Evolutionary conservation across 2,113 vertebrate species (phyloP).

Genomic region (Megalops atlanticus): DNA sequence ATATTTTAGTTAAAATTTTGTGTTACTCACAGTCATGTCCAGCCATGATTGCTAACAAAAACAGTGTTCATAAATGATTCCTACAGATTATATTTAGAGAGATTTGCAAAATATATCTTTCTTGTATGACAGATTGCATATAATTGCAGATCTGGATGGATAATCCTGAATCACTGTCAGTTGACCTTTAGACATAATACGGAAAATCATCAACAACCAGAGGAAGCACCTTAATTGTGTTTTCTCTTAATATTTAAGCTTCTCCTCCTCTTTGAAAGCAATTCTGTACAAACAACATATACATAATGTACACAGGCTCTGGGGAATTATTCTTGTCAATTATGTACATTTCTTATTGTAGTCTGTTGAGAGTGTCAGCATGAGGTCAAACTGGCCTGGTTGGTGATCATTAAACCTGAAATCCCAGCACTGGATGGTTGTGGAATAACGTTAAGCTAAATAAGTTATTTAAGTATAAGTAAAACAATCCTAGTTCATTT

Average conservation of each 20-base stretch:
- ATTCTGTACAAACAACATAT: not conserved
- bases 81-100: slow-evolving; percentile 77
- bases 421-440: no score
- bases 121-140: slow-evolving; percentile 69
- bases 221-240: slow-evolving; percentile 16
- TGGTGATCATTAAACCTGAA: no score
- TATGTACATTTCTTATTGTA: no score
- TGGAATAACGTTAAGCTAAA: no score
- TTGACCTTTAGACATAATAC: slow-evolving; percentile 74
- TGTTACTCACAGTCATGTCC: slow-evolving; percentile 38
- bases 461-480: no score
- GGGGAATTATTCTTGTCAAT: no score
- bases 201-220: slow-evolving; percentile 30
- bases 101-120: slow-evolving; percentile 75
- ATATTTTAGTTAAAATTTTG: no score
- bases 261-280: not conserved
- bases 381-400: no score
- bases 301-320: not conserved
- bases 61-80: slow-evolving; percentile 81
- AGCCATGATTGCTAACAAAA: slow-evolving; percentile 66
- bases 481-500: no score
- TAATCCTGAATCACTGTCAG: slow-evolving; percentile 68
- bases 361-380: no score
- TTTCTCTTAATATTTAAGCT: not conserved
- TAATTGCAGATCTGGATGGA: slow-evolving; percentile 57